Base-by-base conservation (phyloP, 2,797 vertebrate genomes). In the Ptychobarbus kaznakovi region DNA sequence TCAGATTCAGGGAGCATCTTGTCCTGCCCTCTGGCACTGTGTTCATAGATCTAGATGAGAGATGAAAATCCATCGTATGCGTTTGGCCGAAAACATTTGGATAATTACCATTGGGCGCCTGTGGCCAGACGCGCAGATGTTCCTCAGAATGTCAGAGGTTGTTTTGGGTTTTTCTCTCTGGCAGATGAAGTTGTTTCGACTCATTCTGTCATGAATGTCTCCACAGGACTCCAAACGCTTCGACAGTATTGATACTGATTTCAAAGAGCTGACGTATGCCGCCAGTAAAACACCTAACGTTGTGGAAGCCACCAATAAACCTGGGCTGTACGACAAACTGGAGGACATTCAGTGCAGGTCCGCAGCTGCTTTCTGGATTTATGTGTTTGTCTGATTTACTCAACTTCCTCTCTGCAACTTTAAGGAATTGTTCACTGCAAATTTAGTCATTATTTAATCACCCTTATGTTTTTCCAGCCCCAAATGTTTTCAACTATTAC, bases 311-410 rank as follows among this genome's bases (percentile, higher is more conserved):
- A 99, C 97, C 86, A 98, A 96, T 89, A 97, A 96, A 90, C 84
- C 94, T 3, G 96, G 95, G 10, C 96, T 99, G 77, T 96, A 96
- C 85, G 93, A 94, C 53, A 95, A 94, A 51, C 94, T 99, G 91
- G 97, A 98, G 92, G 95, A 96, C 89, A 95, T 99, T 91, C 97
- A 99, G 93, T 93, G 86, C 18, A 96, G 96, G 96, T 97, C 66
- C 80, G 75, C 75, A 40, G 10, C 28, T 35, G 63, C 28, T 51
- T 46, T 49, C 10, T 98, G 97, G 97, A 97, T 97, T 0, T 96
- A 97, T 85, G 97, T 97, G 85, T 96, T 98, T 90, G 92, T 86
- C 20, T 49, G 28, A 69, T 72, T 53, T 18, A 18, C 28, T 66
- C 22, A 40, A 5, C 16, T 42, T 32, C 49, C 7, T 76, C 28